Conservation (phyloP, 2,888 invertebrate species). For the Epistrophella euchroma region DNA sequence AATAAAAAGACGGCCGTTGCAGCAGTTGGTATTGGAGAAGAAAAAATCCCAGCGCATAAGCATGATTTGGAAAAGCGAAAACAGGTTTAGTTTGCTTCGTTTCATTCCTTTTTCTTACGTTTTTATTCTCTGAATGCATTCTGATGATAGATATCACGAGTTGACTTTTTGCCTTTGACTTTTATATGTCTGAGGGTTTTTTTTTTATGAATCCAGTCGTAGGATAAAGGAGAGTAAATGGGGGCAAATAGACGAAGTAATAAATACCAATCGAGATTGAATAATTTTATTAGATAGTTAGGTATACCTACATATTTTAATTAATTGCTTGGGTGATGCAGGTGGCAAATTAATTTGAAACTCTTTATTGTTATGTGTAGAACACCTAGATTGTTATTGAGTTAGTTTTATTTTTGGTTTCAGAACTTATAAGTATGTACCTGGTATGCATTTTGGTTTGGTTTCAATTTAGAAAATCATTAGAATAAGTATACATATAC, state of each 20-base stretch:
- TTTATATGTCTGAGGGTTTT: conserved; percentile 50
- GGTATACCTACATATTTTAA: conserved; percentile 27
- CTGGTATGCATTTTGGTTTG: too few species aligned
- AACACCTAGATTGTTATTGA: background rate
- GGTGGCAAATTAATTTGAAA: conserved; percentile 41
- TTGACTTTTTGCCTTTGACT: conserved; percentile 76
- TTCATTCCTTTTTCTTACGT: conserved; percentile 28
- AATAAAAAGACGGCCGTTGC: conserved; percentile 1
- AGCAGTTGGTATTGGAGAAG: conserved; percentile 11
- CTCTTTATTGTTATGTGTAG: background rate
- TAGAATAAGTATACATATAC: too few species aligned
- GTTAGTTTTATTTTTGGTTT: too few species aligned
- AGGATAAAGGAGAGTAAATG: conserved; percentile 15
- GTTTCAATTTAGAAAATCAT: too few species aligned
- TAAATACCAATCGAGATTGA: conserved; percentile 67
- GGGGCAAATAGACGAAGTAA: conserved; percentile 28
- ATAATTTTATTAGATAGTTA: conserved; percentile 62
- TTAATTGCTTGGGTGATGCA: conserved; percentile 49
- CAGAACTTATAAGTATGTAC: too few species aligned
- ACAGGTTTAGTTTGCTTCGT: conserved; percentile 68
- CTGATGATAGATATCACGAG: conserved; percentile 74
- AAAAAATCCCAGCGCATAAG: conserved; percentile 53
- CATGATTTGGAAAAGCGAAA: conserved; percentile 70
- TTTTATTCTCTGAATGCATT: conserved; percentile 52
- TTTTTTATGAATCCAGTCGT: background rate